Evolutionary conservation across 2,888 invertebrate genomes (phyloP).

Genomic region (Drosophila tanythrix): DNA sequence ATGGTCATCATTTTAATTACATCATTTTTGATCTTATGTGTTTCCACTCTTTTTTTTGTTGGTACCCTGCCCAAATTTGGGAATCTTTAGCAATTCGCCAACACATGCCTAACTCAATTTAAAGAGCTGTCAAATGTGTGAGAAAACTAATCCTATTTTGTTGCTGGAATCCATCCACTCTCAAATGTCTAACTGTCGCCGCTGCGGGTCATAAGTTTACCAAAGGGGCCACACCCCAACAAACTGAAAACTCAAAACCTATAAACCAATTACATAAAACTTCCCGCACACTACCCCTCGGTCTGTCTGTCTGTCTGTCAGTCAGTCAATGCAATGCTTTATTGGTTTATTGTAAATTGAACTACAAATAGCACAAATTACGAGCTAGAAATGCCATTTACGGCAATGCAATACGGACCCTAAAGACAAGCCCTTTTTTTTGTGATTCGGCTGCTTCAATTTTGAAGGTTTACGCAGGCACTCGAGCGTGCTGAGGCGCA

Average conservation of each 20-base stretch:
- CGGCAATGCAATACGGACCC: constrained; percentile 53
- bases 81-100: constrained; percentile 54
- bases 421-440: constrained; percentile 70
- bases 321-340: constrained; percentile 57
- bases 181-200: constrained; percentile 51
- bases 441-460: constrained; percentile 22
- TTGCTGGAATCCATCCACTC: constrained; percentile 33
- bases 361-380: constrained; percentile 57
- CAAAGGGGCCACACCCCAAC: constrained; percentile 56
- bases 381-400: constrained; percentile 58
- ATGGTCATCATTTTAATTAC: constrained; percentile 51
- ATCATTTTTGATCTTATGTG: constrained; percentile 16
- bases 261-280: constrained; percentile 77
- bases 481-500: constrained; percentile 69
- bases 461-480: constrained; percentile 70
- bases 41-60: not conserved
- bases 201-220: constrained; percentile 55
- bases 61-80: constrained; percentile 44
- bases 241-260: constrained; percentile 40
- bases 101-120: constrained; percentile 50
- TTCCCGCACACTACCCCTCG: constrained; percentile 28
- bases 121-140: constrained; percentile 54
- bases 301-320: constrained; percentile 17
- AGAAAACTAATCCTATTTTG: constrained; percentile 67
- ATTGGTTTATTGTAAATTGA: constrained; percentile 69